Evolutionary conservation across 1,140 invertebrate genomes (phyloP), one percentile per base, ranked within the genome.

Genomic region (Bactericera cockerelli): DNA sequence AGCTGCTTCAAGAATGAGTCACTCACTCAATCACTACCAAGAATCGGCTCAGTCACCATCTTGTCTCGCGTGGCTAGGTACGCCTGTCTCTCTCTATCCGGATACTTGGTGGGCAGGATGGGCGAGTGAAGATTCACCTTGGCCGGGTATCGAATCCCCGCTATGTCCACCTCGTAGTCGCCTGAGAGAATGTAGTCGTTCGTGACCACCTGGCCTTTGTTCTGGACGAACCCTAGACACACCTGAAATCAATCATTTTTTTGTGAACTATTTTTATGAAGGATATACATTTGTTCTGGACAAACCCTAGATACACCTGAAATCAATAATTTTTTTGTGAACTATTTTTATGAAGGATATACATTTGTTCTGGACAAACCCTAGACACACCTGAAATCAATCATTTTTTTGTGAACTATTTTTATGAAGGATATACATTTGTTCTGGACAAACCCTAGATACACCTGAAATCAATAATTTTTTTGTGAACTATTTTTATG

Each of bases 151-250:
- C 81, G 78, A 60, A 89, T 85, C 21, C 94, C 93, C 56, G 85
- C 92, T 66, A 99, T 87, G 68, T 97, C 91, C 3, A 99, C 86
- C 77, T 98, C 92, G 70, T 95, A 98, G 66, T 89, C 79, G 0
- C 92, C 93, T 62, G 81, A 81, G 55, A 90, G 75, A 8, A 98
- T 78, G 71, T 85, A 97, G 26, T 96, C 90, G 65, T 88, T 88
- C n/a, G 84, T 89, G 3, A 97, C 83, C 38, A 78, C 74, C 62
- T 84, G 78, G 2, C 86, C 87, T 19, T 84, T 70, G 68, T 93
- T 88, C 70, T 91, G 81, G 60, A 98, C 79, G 71, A 93, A 98
- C 53, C 92, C 95, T 16, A 98, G 79, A 68, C 93, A 97, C 6
- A 98, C 87, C 88, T 91, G 64, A 26, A 72, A 13, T n/a, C n/a